Evolutionary conservation across 1,140 invertebrate genomes (phyloP), one percentile per base, ranked within the genome.

Genomic region (Vanessa tameamea): DNA sequence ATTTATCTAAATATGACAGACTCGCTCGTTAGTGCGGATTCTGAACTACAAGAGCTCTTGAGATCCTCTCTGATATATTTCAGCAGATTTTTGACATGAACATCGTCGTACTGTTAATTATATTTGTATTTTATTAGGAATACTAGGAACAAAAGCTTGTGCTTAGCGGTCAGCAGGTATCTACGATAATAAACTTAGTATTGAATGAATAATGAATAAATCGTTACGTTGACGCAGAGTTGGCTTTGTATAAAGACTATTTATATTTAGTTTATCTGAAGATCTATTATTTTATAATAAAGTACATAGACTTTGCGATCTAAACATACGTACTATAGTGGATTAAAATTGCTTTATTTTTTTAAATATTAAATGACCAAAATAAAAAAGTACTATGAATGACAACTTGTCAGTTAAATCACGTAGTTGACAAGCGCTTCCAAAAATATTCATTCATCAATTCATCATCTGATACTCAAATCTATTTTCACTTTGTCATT

Each of bases 11-110:
- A 83, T 81, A 71, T 83, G 82, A 85, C 82, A 61, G 43, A 69
- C 55, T 76, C 75, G 80, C 81, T 88, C 82, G 85, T 87, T 88
- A 88, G 81, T 71, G 64, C 12, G 14, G 43, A 64, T 69, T 47
- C 14, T 31, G 20, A 51, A 26, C 37, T 23, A 53, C 15, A 14
- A 72, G 73, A 53, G 23, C 67, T 53, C 43, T 74, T 59, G 23
- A 48, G 51, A 64, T 63, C 51, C 51, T 53, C 55, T 59, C 37
- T 48, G 31, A 3, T 51, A 31, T 67, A 53, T 55, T 68, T 68
- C 50, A 55, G 64, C 43, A 26, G n/a, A 55, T 55, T 72, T 72
- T 59, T 72, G 51, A 26, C 51, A 14, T 47, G 64, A 50, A 50
- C 48, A 2, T 53, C 1, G 15, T 53, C 3, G 51, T 53, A 53